phyloP scores from a whole-genome alignment of 2,113 vertebrate species.

The Ascaphus truei region DNA sequence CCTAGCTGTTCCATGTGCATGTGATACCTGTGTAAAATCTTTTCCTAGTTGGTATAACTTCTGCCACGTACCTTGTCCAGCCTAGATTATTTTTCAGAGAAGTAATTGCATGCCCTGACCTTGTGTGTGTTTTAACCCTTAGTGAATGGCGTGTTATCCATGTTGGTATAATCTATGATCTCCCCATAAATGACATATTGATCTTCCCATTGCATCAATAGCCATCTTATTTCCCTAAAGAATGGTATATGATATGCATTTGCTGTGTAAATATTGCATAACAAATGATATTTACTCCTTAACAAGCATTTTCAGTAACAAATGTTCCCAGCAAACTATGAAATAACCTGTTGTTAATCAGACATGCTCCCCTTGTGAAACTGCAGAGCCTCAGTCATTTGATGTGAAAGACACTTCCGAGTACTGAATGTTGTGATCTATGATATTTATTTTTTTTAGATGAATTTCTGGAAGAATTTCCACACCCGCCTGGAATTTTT shows the following conservation, averaged over 20 bases:
- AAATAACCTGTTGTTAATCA: neutral
- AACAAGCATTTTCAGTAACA: neutral
- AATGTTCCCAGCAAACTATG: neutral
- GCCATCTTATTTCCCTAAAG: neutral
- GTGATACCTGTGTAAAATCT: neutral
- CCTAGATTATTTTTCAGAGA: neutral
- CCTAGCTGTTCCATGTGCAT: neutral
- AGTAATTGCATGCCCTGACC: constrained; percentile 5
- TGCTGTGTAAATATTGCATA: constrained; percentile 4
- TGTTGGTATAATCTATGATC: neutral
- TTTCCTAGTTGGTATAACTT: too few species aligned
- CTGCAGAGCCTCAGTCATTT: neutral
- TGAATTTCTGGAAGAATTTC: too few species aligned
- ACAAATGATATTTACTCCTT: neutral
- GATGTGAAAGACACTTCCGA: neutral
- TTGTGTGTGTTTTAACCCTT: neutral
- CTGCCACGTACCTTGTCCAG: neutral
- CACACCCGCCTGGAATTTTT: too few species aligned
- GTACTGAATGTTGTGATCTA: neutral
- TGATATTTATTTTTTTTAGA: neutral
- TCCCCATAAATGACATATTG: neutral
- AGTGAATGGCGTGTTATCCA: neutral
- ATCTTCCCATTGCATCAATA: neutral
- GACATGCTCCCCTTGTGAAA: too few species aligned
- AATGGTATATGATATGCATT: neutral